Percentiles rank a stretch among this genome's conserved stretches.
These are phyloP conservation scores for Pseudomyrmex gracilis DNA, from an alignment of 1,140 invertebrate species.

Conservation along the genomic window DNA sequence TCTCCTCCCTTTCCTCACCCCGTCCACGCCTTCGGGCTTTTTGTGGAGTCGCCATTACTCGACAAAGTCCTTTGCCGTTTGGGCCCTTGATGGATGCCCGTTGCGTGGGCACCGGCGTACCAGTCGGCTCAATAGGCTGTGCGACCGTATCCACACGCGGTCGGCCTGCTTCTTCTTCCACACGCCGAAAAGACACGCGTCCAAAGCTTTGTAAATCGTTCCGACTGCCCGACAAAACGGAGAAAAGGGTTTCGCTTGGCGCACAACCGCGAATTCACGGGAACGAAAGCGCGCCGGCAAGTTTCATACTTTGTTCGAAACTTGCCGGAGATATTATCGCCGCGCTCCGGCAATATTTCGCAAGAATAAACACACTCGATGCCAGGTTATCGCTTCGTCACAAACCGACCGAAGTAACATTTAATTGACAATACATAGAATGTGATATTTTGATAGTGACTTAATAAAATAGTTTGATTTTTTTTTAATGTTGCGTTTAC, in stretches of 20 bases:
- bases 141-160: conserved; percentile 74
- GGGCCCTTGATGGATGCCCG: conserved; percentile 80
- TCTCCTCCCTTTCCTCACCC: conserved; percentile 22
- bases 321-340: conserved; percentile 55
- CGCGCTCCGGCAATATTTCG: conserved; percentile 23
- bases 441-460: neutral
- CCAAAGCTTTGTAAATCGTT: conserved; percentile 69
- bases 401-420: conserved; percentile 1
- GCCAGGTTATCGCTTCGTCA: conserved; percentile 8
- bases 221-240: conserved; percentile 39
- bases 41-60: conserved; percentile 82
- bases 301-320: conserved; percentile 62
- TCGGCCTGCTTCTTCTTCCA: conserved; percentile 41
- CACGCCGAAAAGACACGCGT: conserved; percentile 70
- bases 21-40: conserved; percentile 69
- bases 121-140: conserved; percentile 73
- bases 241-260: conserved; percentile 43
- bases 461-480: neutral
- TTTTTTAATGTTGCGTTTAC: neutral
- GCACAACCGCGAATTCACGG: conserved; percentile 56
- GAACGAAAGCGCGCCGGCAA: conserved; percentile 56
- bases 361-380: conserved; percentile 27
- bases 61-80: conserved; percentile 82
- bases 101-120: conserved; percentile 81
- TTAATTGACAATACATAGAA: conserved; percentile 5